phyloP scores from a whole-genome alignment of 1,140 invertebrate genomes.

The Drosophila lacertosa region DNA sequence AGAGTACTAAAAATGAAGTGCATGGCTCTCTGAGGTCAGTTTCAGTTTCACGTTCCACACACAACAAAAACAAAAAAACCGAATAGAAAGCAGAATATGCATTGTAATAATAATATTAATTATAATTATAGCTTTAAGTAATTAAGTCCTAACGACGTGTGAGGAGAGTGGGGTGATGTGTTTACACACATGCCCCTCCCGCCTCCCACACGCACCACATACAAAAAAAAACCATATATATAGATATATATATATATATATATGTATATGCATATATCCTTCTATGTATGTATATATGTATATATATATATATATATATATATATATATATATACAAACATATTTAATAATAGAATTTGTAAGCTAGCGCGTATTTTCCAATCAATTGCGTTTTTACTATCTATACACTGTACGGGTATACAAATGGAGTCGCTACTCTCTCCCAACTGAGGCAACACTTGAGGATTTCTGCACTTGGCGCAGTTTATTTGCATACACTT shows the following conservation, averaged over 20 bases:
- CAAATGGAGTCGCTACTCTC: too few species aligned
- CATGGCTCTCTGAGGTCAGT: neutral
- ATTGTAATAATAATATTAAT: conserved; percentile 25
- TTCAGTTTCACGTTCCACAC: neutral
- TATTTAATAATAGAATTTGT: conserved; percentile 36
- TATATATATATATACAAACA: conserved; percentile 9
- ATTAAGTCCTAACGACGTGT: conserved; percentile 14
- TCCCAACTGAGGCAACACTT: too few species aligned
- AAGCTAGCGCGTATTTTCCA: conserved; percentile 19
- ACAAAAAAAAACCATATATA: too few species aligned
- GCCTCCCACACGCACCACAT: neutral
- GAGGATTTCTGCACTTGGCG: neutral
- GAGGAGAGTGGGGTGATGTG: too few species aligned
- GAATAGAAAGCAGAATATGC: conserved; percentile 5
- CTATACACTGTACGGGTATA: too few species aligned
- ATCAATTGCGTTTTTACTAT: neutral
- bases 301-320: conserved; percentile 7
- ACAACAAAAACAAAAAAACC: neutral
- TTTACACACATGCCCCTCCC: too few species aligned
- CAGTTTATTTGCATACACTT: conserved; percentile 23
- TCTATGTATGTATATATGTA: too few species aligned
- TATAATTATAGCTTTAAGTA: conserved; percentile 10
- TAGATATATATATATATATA: conserved; percentile 5
- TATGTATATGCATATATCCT: neutral
- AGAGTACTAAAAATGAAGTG: too few species aligned